These are phyloP conservation scores for Malacoraja senta DNA, from an alignment of 2,797 vertebrate species.

Conservation along the genomic window DNA sequence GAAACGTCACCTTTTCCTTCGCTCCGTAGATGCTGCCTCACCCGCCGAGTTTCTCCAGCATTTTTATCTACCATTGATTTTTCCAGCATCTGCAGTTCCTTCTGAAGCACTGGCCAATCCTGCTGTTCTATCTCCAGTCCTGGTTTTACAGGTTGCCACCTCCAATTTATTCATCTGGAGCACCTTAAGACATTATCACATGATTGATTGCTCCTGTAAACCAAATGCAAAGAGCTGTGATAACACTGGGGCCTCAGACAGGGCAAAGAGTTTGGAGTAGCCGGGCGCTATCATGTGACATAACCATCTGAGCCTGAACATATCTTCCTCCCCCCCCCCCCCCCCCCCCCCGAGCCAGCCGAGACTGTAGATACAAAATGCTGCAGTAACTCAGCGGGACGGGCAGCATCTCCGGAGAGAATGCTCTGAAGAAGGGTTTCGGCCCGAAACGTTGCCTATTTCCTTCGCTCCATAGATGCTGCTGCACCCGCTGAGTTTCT, in stretches of 20 bases:
- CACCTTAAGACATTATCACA: neutral
- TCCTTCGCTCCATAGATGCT: no score
- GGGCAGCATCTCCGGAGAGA: no score
- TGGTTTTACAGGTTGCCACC: neutral
- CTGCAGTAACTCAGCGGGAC: no score
- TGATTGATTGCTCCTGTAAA: constrained; percentile 18
- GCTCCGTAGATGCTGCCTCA: no score
- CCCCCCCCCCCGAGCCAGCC: neutral
- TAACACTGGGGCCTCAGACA: neutral
- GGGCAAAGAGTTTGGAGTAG: neutral
- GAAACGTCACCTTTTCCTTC: no score
- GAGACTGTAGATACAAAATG: no score
- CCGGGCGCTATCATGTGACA: neutral
- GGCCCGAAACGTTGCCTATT: no score
- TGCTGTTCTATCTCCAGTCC: neutral
- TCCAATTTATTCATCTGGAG: neutral
- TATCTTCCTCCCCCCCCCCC: neutral
- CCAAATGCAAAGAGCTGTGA: neutral
- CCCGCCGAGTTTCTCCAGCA: no score
- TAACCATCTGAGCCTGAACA: neutral
- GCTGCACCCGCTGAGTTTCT: no score
- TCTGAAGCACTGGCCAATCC: neutral
- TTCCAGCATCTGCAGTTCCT: no score
- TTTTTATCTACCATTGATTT: no score
- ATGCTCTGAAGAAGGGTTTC: no score